Percentiles rank a stretch among this genome's conserved stretches.
These are phyloP conservation scores for Grantiella picta DNA, from an alignment of 2,113 vertebrate genomes.

Conservation along the genomic window DNA sequence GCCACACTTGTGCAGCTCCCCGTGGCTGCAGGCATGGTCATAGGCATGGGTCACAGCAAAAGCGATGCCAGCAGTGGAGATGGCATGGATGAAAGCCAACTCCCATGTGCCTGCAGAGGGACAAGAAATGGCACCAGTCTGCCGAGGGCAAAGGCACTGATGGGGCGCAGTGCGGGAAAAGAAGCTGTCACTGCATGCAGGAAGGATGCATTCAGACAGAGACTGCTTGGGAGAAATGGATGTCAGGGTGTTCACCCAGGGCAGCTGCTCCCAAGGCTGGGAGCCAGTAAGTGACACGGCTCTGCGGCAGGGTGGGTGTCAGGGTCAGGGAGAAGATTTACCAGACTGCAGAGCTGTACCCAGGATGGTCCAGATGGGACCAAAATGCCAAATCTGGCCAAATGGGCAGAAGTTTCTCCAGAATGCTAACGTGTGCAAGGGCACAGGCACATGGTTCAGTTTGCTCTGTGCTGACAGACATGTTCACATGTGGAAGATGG, in stretches of 20 bases:
- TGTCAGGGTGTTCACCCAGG: neutral
- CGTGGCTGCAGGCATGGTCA: conserved; percentile 76
- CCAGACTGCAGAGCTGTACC: neutral
- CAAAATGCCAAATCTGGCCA: neutral
- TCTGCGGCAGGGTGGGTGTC: neutral
- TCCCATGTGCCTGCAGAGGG: conserved; percentile 72
- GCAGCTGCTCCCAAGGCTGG: neutral
- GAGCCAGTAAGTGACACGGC: neutral
- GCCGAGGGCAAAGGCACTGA: neutral
- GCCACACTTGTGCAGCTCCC: conserved; percentile 77
- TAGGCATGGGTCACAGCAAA: conserved; percentile 77
- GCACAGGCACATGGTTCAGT: neutral
- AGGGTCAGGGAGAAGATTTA: neutral
- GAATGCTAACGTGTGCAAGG: neutral
- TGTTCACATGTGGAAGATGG: neutral
- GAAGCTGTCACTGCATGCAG: neutral
- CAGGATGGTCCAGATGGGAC: neutral
- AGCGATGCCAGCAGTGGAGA: conserved; percentile 74
- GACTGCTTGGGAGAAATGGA: neutral
- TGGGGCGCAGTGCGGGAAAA: fast-evolving
- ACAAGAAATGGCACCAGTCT: neutral
- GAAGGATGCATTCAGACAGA: neutral
- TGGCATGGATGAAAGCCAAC: conserved; percentile 76
- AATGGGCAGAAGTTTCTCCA: neutral
- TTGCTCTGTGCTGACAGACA: neutral